These are phyloP conservation scores for Bombus impatiens DNA, from an alignment of 1,140 invertebrate genomes.

Conservation along the genomic window DNA sequence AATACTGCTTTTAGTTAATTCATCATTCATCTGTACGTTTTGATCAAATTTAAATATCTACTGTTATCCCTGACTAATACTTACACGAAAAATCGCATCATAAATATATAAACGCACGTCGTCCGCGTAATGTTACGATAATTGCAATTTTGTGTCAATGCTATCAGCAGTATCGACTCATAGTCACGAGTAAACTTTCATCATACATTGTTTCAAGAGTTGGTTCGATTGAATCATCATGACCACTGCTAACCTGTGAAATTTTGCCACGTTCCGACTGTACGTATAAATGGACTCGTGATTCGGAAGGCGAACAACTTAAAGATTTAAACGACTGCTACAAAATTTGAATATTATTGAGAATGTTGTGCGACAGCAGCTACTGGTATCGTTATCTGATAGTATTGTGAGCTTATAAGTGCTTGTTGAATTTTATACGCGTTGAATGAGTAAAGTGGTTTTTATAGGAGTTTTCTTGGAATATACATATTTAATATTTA, in stretches of 20 bases:
- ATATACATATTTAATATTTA: no score
- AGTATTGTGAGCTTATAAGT: not conserved
- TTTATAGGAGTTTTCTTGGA: not conserved
- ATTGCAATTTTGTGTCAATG: conserved; percentile 12
- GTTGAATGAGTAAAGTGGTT: not conserved
- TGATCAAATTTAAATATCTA: not conserved
- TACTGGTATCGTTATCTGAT: not conserved
- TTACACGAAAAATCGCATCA: not conserved
- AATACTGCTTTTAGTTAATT: no score
- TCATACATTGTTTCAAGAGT: conserved; percentile 3
- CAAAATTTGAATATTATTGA: not conserved
- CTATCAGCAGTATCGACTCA: not conserved
- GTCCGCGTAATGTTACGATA: conserved; percentile 14
- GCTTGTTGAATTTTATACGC: not conserved
- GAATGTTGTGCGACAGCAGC: not conserved
- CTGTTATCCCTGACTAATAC: not conserved
- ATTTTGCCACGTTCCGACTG: not conserved
- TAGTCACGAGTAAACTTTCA: conserved; percentile 20
- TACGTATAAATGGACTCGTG: not conserved
- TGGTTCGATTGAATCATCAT: not conserved
- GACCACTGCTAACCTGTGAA: not conserved
- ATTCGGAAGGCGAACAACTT: not conserved
- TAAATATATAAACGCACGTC: conserved; percentile 3
- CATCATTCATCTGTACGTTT: no score
- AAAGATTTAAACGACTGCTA: not conserved